Evolutionary conservation across 2,888 invertebrate genomes (phyloP), one percentile per base, ranked within the genome.

Genomic region (Eristalis arbustorum): DNA sequence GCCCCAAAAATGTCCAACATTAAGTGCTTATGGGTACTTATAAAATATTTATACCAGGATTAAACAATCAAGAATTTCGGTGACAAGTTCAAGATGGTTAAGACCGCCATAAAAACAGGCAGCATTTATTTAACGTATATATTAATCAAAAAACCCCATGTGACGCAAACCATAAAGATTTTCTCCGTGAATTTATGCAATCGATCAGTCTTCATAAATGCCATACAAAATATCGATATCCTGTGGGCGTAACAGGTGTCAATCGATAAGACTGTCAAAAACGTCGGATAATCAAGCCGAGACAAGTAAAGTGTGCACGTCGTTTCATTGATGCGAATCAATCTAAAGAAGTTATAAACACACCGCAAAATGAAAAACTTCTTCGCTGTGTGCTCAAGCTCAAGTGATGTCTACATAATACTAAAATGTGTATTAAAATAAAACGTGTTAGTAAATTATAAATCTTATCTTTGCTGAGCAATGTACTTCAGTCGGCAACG

Each of bases 141-240:
- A 18, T 18, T 18, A 18, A 49, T 49, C n/a, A 18, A 18, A 18
- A 3, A n/a, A n/a, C 5, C 18, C 18, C 49, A 49, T 49, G 49
- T 37, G 37, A 37, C 13, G 37, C 10, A 13, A 49, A 18, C 5
- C n/a, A 5, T 14, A 42, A 42, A 42, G n/a, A 42, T 42, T 57
- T 57, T 23, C 3, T 23, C 18, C 18, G n/a, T 22, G 18, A 68
- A 68, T 68, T 56, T 68, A 23, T 56, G 13, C 57, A 68, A 14
- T 22, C 34, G 23, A 69, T 59, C 22, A 14, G 40, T 71, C 71
- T 42, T 42, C 71, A 40, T 62, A 71, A 71, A 71, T 18, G 61
- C 42, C 61, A 40, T 18, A 71, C 61, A 40, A 71, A 71, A 71
- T 23, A 23, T 37, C 23, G 0, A 34, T 28, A 57, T 34, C 34